Percentiles rank a stretch among this genome's conserved stretches.
phyloP scores from a whole-genome alignment of 1,140 invertebrate genomes.

The Pinna nobilis region DNA sequence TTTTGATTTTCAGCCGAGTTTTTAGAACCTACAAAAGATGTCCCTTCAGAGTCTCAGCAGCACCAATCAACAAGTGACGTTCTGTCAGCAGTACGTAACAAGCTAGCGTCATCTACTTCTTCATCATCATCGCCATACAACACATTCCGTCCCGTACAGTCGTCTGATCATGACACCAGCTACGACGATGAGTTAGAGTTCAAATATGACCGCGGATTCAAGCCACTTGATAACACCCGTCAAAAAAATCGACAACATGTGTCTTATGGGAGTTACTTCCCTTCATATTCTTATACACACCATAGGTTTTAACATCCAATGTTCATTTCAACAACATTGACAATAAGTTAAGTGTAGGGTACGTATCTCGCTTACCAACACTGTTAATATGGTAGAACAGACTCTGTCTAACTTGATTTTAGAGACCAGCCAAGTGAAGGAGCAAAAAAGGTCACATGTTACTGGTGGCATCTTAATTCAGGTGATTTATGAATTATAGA shows the following conservation, averaged over 20 bases:
- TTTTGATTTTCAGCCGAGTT: constrained; percentile 45
- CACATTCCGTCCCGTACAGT: constrained; percentile 48
- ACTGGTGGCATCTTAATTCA: too few relatives aligned
- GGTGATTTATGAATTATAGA: too few relatives aligned
- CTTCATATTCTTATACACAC: too few relatives aligned
- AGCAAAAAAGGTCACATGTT: too few relatives aligned
- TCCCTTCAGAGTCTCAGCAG: background rate
- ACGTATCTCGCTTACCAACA: too few relatives aligned
- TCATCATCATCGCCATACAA: constrained; percentile 38
- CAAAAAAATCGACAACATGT: constrained; percentile 15
- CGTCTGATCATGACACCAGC: constrained; percentile 52
- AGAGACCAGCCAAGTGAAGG: too few relatives aligned
- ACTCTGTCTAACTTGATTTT: too few relatives aligned
- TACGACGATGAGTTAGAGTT: constrained; percentile 54
- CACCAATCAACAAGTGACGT: constrained; percentile 40
- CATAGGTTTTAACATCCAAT: too few relatives aligned
- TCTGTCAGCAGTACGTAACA: constrained; percentile 56
- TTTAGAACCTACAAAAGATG: constrained; percentile 27
- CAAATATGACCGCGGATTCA: constrained; percentile 58
- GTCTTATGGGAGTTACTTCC: background rate
- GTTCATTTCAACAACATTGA: too few relatives aligned
- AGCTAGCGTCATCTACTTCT: constrained; percentile 33
- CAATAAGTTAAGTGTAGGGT: too few relatives aligned
- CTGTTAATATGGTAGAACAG: too few relatives aligned
- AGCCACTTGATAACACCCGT: constrained; percentile 54